phyloP scores from a whole-genome alignment of 1,140 invertebrate genomes.

The Drosophila orosa region DNA sequence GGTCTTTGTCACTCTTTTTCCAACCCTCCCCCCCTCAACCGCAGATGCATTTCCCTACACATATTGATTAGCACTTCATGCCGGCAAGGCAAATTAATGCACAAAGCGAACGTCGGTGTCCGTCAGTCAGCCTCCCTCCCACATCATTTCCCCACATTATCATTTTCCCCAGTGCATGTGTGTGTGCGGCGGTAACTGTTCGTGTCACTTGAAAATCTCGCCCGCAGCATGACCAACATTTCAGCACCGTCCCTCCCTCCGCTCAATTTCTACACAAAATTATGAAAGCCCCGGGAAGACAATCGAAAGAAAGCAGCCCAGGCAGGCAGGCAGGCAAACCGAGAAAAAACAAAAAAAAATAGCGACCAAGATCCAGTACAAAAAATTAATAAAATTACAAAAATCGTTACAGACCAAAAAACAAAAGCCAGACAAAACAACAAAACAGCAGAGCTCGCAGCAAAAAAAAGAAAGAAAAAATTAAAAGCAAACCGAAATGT shows the following conservation, averaged over 20 bases:
- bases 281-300: constrained; percentile 40
- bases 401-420: constrained; percentile 40
- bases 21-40: not conserved
- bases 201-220: constrained; percentile 65
- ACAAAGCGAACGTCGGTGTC: constrained; percentile 35
- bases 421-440: constrained; percentile 36
- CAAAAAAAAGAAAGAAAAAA: not conserved
- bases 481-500: not conserved
- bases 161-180: constrained; percentile 2
- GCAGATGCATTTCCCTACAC: constrained; percentile 19
- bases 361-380: not conserved
- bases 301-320: constrained; percentile 42
- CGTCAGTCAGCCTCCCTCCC: constrained; percentile 4
- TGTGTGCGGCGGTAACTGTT: constrained; percentile 37
- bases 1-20: constrained; percentile 35
- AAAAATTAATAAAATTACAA: constrained; percentile 64
- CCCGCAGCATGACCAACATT: constrained; percentile 71
- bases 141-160: constrained; percentile 8
- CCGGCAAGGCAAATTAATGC: constrained; percentile 37
- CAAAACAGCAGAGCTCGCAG: not conserved
- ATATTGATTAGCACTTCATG: constrained; percentile 59
- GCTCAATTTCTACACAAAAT: constrained; percentile 37
- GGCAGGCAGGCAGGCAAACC: constrained; percentile 14
- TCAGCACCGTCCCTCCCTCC: constrained; percentile 16
- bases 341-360: too few relatives aligned